Evolutionary conservation across 2,113 vertebrate genomes (phyloP).

Genomic region (Entosphenus tridentatus): DNA sequence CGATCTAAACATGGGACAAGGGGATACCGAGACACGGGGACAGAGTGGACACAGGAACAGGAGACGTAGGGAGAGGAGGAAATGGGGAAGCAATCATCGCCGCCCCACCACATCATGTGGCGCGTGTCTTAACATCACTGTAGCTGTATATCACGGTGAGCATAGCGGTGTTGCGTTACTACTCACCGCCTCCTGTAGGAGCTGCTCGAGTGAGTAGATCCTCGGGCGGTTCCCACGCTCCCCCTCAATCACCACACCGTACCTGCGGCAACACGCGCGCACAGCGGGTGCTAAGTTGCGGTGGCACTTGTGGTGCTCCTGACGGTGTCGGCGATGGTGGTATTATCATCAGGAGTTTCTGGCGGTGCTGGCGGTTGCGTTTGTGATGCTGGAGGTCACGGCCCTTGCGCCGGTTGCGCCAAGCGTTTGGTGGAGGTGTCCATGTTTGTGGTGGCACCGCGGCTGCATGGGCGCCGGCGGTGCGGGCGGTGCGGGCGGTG

Average conservation of each 20-base stretch:
- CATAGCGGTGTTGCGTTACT: conserved; percentile 7
- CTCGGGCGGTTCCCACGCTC: conserved; percentile 68
- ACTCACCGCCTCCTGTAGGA: conserved; percentile 80
- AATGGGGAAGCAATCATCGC: not conserved
- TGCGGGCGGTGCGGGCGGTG: too few relatives aligned
- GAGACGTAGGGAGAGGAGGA: conserved; percentile 1
- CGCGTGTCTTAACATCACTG: fast-evolving
- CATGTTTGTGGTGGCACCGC: too few relatives aligned
- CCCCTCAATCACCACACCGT: conserved; percentile 63
- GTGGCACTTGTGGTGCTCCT: too few relatives aligned
- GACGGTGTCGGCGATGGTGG: too few relatives aligned
- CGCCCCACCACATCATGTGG: not conserved
- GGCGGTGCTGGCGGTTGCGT: too few relatives aligned
- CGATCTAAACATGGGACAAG: conserved; percentile 29
- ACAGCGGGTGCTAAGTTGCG: too few relatives aligned
- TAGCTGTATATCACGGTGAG: not conserved
- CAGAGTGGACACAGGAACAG: conserved; percentile 7
- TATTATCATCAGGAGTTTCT: too few relatives aligned
- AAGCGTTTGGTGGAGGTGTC: too few relatives aligned
- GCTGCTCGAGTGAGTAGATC: conserved; percentile 75
- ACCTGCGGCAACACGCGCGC: conserved; percentile 23
- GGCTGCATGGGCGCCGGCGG: too few relatives aligned
- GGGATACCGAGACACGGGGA: conserved; percentile 8
- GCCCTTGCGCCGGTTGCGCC: too few relatives aligned
- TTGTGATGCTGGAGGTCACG: too few relatives aligned